Evolutionary conservation across 2,797 vertebrate genomes (phyloP).

Genomic region (Pelochelys cantorii): DNA sequence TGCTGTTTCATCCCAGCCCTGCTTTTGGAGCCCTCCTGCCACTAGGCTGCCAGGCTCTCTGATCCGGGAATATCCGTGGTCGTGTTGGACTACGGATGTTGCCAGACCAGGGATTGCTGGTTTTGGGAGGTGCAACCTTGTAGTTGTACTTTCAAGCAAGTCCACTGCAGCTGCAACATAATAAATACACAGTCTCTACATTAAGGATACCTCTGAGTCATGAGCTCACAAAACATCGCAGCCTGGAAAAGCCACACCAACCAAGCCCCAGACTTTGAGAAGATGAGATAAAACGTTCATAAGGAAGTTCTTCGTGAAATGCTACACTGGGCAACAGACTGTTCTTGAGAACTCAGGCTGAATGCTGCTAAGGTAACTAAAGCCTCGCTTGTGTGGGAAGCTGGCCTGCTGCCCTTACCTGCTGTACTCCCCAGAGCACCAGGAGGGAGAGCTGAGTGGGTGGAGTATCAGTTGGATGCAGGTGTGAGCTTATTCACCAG

Average conservation of each 20-base stretch:
- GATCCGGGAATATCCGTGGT: too few relatives aligned
- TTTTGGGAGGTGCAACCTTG: too few relatives aligned
- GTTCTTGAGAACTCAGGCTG: neutral
- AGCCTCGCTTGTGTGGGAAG: fast-evolving
- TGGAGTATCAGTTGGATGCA: neutral
- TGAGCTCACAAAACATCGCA: neutral
- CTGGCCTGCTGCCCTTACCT: fast-evolving
- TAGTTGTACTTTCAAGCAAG: neutral
- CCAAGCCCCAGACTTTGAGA: fast-evolving
- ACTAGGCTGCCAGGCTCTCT: too few relatives aligned
- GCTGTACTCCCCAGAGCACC: neutral
- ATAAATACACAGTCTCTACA: neutral
- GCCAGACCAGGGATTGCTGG: too few relatives aligned
- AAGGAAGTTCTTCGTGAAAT: fast-evolving
- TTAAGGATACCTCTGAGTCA: neutral
- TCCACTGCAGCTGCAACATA: neutral
- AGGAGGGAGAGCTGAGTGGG: neutral
- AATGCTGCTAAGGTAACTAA: neutral
- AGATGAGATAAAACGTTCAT: fast-evolving
- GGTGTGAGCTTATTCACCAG: neutral
- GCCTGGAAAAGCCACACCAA: neutral
- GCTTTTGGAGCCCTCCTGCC: too few relatives aligned
- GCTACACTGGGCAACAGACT: neutral
- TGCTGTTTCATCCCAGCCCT: too few relatives aligned
- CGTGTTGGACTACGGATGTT: too few relatives aligned